Conservation (phyloP, 2,113 vertebrate species). For the Zosterops hypoxanthus region DNA sequence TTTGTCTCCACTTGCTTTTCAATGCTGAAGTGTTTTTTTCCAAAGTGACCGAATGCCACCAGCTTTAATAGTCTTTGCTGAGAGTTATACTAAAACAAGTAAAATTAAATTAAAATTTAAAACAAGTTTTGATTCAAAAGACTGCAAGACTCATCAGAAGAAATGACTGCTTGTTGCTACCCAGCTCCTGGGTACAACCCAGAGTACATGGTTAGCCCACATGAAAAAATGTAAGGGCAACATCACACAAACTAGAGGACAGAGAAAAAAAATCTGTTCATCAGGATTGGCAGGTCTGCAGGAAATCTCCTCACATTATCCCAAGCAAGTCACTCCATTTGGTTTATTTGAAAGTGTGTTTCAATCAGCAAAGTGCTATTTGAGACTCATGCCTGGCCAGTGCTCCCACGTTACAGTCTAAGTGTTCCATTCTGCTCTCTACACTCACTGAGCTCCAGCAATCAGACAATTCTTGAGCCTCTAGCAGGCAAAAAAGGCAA, state of each 20-base stretch:
- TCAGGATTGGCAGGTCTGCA: neutral
- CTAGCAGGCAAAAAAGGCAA: neutral
- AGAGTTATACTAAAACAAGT: neutral
- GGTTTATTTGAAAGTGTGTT: neutral
- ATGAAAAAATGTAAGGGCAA: neutral
- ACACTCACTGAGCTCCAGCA: neutral
- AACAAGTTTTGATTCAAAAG: neutral
- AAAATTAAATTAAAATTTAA: neutral
- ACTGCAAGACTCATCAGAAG: neutral
- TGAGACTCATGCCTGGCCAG: neutral
- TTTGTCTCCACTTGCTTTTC: neutral
- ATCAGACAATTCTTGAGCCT: neutral
- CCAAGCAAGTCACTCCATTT: rapidly evolving
- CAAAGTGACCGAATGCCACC: neutral
- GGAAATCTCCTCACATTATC: neutral
- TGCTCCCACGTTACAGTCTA: neutral
- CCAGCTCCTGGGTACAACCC: neutral
- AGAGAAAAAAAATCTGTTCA: neutral
- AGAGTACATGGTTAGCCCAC: neutral
- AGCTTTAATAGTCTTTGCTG: neutral
- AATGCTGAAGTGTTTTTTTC: neutral
- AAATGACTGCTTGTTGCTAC: neutral
- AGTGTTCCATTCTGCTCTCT: neutral
- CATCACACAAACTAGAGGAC: neutral
- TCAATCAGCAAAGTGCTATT: neutral